A percentile compares a stretch with the other conserved stretches of the same genome.
Evolutionary conservation across 2,113 vertebrate genomes (phyloP).

Genomic region (Amphilophus citrinellus): DNA sequence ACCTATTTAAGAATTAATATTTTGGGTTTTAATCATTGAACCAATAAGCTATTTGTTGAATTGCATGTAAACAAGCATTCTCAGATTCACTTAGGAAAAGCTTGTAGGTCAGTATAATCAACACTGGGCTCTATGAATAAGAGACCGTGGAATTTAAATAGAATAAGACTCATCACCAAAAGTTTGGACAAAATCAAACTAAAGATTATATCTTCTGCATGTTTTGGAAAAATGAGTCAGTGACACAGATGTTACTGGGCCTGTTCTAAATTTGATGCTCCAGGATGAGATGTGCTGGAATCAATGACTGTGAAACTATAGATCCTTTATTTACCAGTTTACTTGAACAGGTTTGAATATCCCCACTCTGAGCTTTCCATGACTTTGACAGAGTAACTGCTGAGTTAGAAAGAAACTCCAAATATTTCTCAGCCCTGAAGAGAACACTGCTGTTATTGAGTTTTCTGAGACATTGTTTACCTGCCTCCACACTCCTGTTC

Average conservation of each 20-base stretch:
- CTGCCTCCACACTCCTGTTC: not conserved
- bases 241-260: not conserved
- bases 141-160: not conserved
- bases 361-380: not conserved
- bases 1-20: not conserved
- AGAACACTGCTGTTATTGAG: not conserved
- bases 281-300: not conserved
- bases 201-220: too few relatives aligned
- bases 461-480: not conserved
- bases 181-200: too few relatives aligned
- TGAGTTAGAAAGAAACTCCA: not conserved
- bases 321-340: not conserved
- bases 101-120: not conserved
- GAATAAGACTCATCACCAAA: not conserved
- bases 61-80: not conserved
- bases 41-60: not conserved
- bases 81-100: not conserved
- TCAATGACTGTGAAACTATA: not conserved
- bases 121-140: not conserved
- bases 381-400: not conserved
- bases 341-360: not conserved
- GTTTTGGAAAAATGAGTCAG: too few relatives aligned
- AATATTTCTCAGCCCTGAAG: not conserved
- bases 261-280: conserved; percentile 1
- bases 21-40: not conserved